A percentile compares a stretch with the other conserved stretches of the same genome.
Evolutionary conservation across 2,888 invertebrate genomes (phyloP).

Genomic region (Psylliodes chrysocephalus): DNA sequence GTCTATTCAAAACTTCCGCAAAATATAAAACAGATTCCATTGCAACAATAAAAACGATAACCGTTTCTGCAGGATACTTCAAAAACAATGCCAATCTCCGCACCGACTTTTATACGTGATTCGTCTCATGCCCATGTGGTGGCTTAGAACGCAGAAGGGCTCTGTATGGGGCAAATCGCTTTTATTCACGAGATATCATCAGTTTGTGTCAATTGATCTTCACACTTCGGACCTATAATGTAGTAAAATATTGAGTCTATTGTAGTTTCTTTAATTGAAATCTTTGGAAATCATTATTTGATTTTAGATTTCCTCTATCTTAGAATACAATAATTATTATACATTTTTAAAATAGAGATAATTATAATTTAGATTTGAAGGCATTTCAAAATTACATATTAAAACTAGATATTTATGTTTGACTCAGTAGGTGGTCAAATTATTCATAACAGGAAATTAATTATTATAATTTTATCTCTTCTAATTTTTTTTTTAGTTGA

Average conservation of each 20-base stretch:
- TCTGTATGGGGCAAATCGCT: slow-evolving; percentile 29
- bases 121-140: slow-evolving; percentile 30
- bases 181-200: slow-evolving; percentile 22
- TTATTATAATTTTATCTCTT: too few species aligned
- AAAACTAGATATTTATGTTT: too few species aligned
- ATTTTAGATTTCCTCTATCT: neutral
- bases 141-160: slow-evolving; percentile 12
- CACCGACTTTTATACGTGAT: slow-evolving; percentile 25
- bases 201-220: slow-evolving; percentile 25
- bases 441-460: too few species aligned
- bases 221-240: neutral
- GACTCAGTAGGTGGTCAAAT: too few species aligned
- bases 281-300: neutral
- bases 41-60: slow-evolving; percentile 27
- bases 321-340: too few species aligned
- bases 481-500: too few species aligned
- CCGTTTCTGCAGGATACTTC: slow-evolving; percentile 27
- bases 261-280: slow-evolving; percentile 20
- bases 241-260: slow-evolving; percentile 5
- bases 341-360: too few species aligned
- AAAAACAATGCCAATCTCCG: slow-evolving; percentile 35
- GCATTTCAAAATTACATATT: too few species aligned
- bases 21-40: slow-evolving; percentile 17
- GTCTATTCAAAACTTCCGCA: slow-evolving; percentile 22
- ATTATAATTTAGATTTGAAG: too few species aligned